Percentiles rank a stretch among this genome's conserved stretches.
phyloP scores from a whole-genome alignment of 2,797 vertebrate genomes.

The Pseudomugil gertrudae region DNA sequence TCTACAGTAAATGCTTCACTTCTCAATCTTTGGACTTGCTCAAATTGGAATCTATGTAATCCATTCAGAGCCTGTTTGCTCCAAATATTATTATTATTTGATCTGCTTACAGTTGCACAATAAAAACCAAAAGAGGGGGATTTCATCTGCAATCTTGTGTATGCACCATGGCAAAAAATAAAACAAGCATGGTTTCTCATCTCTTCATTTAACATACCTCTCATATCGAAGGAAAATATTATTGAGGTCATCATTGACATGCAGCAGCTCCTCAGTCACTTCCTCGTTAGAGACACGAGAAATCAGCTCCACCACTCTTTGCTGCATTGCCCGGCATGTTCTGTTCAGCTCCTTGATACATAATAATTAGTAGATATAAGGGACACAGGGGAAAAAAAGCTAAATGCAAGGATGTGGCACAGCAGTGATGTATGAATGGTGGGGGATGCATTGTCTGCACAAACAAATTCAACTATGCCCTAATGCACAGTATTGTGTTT shows the following conservation, averaged over 20 bases:
- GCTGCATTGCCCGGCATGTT: conserved; percentile 96
- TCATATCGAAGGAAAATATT: conserved; percentile 95
- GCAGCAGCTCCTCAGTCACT: conserved; percentile 93
- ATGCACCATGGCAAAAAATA: neutral
- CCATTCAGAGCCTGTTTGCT: neutral
- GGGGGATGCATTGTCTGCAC: neutral
- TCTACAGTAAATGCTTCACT: neutral
- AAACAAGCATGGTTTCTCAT: neutral
- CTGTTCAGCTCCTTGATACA: conserved; percentile 88
- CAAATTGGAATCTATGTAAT: conserved; percentile 6
- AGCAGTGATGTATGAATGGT: neutral
- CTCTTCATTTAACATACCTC: conserved; percentile 75
- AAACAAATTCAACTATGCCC: neutral
- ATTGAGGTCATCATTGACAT: conserved; percentile 95
- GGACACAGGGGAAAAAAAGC: conserved; percentile 1
- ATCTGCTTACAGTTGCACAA: no score
- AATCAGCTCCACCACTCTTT: conserved; percentile 93
- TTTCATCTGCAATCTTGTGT: neutral
- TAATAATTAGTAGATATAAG: neutral
- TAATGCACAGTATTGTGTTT: neutral
- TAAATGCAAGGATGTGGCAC: neutral
- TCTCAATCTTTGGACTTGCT: conserved; percentile 1
- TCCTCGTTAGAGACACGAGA: conserved; percentile 93
- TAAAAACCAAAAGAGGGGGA: neutral
- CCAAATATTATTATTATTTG: neutral